Conservation (phyloP, 2,888 invertebrate genomes). For the Drosophila imparisetae region DNA sequence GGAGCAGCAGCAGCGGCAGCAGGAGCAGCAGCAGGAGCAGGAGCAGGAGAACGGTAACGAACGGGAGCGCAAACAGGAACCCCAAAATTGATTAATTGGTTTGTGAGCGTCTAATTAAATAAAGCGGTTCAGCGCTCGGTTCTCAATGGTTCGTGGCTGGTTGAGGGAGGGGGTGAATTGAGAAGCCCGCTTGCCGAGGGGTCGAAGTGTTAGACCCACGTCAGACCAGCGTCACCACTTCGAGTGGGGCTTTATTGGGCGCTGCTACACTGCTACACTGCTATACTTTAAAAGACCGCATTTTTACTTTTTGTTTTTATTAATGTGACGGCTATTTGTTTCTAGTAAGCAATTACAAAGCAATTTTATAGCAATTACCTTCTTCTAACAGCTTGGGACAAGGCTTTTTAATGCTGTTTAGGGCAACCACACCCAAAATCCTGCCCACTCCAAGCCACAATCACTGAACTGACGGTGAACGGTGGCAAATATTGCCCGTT, state of each 20-base stretch:
- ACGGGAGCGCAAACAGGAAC: constrained; percentile 26
- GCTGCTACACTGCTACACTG: constrained; percentile 41
- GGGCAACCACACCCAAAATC: constrained; percentile 51
- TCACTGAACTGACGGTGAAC: constrained; percentile 15
- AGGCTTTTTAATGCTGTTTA: constrained; percentile 63
- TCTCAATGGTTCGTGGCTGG: constrained; percentile 6
- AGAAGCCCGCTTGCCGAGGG: constrained; percentile 14
- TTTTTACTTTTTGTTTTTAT: constrained; percentile 70
- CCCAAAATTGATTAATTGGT: constrained; percentile 83
- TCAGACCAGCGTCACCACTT: constrained; percentile 47
- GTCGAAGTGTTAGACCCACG: constrained; percentile 57
- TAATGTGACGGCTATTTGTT: constrained; percentile 78
- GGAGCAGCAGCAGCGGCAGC: constrained; percentile 5
- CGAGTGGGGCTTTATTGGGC: constrained; percentile 23
- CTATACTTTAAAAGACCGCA: constrained; percentile 63
- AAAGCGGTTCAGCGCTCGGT: constrained; percentile 66
- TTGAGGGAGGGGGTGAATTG: constrained; percentile 7
- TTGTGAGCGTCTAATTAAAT: constrained; percentile 84
- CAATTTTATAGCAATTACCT: constrained; percentile 78
- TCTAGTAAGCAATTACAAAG: constrained; percentile 79
- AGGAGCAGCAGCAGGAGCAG: constrained; percentile 8
- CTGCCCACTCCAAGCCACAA: constrained; percentile 3
- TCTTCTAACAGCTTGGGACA: constrained; percentile 74
- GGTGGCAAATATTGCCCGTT: constrained; percentile 44
- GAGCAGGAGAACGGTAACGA: constrained; percentile 3